Conservation (phyloP, 2,113 vertebrate species). For the Hassar affinis region DNA sequence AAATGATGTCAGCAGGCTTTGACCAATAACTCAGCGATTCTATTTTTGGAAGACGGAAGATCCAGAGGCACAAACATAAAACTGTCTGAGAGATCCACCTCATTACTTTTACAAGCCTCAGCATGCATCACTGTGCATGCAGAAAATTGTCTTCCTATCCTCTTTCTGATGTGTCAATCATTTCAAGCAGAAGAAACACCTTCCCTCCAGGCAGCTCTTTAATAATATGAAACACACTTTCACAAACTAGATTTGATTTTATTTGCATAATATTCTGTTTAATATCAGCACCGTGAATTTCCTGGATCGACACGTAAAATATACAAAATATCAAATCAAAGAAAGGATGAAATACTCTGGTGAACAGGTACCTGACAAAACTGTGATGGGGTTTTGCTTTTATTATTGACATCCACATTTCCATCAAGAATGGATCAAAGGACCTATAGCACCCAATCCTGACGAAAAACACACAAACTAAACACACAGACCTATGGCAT, state of each 20-base stretch:
- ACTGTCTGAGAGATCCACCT: constrained; percentile 12
- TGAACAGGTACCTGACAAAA: neutral
- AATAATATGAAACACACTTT: neutral
- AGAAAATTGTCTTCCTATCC: neutral
- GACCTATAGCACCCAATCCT: neutral
- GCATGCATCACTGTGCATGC: constrained; percentile 1
- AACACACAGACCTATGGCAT: neutral
- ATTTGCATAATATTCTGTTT: neutral
- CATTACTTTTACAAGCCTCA: constrained; percentile 21
- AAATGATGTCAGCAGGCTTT: neutral
- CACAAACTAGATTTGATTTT: neutral
- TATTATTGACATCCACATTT: constrained; percentile 9
- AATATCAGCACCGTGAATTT: neutral
- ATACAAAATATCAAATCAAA: neutral
- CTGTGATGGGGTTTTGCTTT: neutral
- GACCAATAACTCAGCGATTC: neutral
- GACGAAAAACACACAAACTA: neutral
- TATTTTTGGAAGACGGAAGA: constrained; percentile 11
- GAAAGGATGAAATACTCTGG: neutral
- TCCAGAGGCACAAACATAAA: constrained; percentile 10
- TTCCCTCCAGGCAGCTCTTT: neutral
- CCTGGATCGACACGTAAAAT: neutral
- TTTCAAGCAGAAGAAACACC: neutral
- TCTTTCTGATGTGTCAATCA: neutral
- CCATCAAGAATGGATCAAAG: neutral